Evolutionary conservation across 2,797 vertebrate species (phyloP).

Genomic region (Adrianichthys oophorus): DNA sequence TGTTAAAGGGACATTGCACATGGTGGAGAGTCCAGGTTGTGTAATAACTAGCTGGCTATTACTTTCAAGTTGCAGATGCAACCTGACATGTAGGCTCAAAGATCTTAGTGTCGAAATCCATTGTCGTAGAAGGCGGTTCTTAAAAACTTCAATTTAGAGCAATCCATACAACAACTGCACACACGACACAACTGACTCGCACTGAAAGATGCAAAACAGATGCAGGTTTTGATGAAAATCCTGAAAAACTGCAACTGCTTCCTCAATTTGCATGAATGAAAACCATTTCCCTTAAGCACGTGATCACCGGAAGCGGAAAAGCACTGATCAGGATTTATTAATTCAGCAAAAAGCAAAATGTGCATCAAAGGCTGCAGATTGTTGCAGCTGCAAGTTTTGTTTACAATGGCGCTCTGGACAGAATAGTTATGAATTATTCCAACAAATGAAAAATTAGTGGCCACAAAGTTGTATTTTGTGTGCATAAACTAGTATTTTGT

Average conservation of each 20-base stretch:
- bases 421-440: too few species aligned
- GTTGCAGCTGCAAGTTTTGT: too few species aligned
- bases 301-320: too few species aligned
- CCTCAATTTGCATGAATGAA: too few species aligned
- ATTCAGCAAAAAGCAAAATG: too few species aligned
- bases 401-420: too few species aligned
- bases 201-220: conserved; percentile 25
- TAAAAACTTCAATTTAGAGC: conserved; percentile 15
- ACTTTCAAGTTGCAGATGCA: conserved; percentile 30
- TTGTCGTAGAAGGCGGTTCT: not conserved
- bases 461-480: too few species aligned
- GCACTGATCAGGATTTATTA: too few species aligned
- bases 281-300: too few species aligned
- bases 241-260: not conserved
- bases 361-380: too few species aligned
- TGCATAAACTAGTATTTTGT: too few species aligned
- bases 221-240: not conserved
- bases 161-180: conserved; percentile 28
- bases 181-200: conserved; percentile 20
- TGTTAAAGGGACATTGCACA: conserved; percentile 46
- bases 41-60: conserved; percentile 51
- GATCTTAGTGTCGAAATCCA: conserved; percentile 23
- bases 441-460: too few species aligned
- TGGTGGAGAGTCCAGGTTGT: conserved; percentile 69
- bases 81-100: conserved; percentile 17